Base-by-base conservation (phyloP, 2,113 vertebrate genomes). In the Indicator indicator region DNA sequence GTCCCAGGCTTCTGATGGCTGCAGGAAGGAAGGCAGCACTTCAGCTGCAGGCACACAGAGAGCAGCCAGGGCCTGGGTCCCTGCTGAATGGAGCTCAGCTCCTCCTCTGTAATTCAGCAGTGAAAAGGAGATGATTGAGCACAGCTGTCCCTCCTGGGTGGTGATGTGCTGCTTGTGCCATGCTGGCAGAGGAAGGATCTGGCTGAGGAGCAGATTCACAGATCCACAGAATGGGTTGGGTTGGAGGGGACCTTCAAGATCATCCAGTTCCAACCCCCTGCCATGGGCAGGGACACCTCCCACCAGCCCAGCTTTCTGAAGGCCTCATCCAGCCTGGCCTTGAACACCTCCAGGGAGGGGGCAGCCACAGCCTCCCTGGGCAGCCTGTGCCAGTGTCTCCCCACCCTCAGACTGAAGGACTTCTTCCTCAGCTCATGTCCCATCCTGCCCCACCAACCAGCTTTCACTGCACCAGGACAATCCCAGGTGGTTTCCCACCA, bases 1-100 rank as follows among this genome's bases (percentile, higher is more conserved):
- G 90, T 94, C 94, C 90, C 69, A 14, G 71, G n/a, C 5, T 86
- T 95, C 75, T 70, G 93, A 86, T 88, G 91, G 84, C 78, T 88
- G 40, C 75, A 91, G 96, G 85, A 97, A 95, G 94, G 88, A 95
- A 95, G 75, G 83, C n/a, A 89, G 56, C 94, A 84, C 94, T 94
- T 91, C 81, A 82, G 83, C 92, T 11, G 1, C 7, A 67, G 84
- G 89, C 84, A 79, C 54, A 33, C 58, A 30, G 3, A 30, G 3
- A 71, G 28, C 1, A 9, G 12, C 21, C 9, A 77, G 11, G n/a
- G 5, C 1, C 33, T 46, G 13, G 27, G 62, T 44, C 36, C 10
- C 9, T 7, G 24, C 30, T 55, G 89, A 88, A 83, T 72, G 82
- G 7, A 52, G 48, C 5, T 33, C 0, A 1, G 62, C 70, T 89